Evolutionary conservation across 2,888 invertebrate species (phyloP).

Genomic region (Frankliniella intonsa): DNA sequence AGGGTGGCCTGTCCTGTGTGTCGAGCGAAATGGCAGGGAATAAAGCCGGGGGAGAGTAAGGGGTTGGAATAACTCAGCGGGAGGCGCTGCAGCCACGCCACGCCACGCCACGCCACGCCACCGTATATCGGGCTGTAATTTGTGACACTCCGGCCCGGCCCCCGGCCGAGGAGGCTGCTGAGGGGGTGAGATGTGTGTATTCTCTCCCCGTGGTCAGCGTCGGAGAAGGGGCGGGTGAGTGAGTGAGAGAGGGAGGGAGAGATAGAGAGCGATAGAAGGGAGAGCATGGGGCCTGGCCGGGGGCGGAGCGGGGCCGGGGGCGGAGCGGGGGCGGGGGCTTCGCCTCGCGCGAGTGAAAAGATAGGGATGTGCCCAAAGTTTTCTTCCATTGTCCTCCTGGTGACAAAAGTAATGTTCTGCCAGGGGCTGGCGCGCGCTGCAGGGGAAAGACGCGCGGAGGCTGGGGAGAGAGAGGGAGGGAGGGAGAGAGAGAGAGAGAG

Average conservation of each 20-base stretch:
- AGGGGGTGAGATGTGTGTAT: no score
- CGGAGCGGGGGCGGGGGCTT: no score
- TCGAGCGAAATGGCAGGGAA: no score
- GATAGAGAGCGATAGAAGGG: neutral
- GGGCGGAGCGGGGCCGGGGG: neutral
- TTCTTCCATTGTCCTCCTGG: conserved; percentile 22
- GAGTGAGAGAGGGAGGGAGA: neutral
- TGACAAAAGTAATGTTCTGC: conserved; percentile 26
- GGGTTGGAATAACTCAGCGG: no score
- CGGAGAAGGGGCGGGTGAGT: neutral
- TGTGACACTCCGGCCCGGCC: no score
- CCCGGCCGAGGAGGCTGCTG: no score
- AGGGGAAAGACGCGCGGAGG: neutral
- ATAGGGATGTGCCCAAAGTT: conserved; percentile 24
- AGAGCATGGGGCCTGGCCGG: neutral
- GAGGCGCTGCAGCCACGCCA: no score
- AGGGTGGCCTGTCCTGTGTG: no score
- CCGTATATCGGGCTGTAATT: no score
- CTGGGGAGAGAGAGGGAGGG: neutral
- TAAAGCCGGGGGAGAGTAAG: no score
- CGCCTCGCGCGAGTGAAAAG: neutral
- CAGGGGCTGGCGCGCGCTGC: neutral
- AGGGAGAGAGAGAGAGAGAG: neutral
- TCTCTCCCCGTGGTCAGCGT: no score
- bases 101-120: no score